A percentile compares a stretch with the other conserved stretches of the same genome.
Evolutionary conservation across 2,113 vertebrate genomes (phyloP).

Genomic region (Coptodon rendalli): DNA sequence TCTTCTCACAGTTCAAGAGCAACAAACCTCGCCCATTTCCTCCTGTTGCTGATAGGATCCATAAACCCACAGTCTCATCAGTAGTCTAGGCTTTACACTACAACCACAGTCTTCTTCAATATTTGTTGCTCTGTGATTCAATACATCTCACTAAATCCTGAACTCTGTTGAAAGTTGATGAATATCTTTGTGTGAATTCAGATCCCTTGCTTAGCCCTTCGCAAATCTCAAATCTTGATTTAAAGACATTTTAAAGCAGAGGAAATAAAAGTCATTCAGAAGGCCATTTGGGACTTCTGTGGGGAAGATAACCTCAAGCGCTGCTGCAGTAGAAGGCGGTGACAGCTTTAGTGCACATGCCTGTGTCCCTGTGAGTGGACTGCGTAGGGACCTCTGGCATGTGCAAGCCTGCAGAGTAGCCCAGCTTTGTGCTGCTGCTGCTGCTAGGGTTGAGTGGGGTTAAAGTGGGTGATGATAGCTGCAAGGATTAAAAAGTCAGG

Average conservation of each 20-base stretch:
- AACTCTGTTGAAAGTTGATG: neutral
- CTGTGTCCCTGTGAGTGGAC: conserved; percentile 51
- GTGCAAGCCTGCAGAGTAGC: conserved; percentile 43
- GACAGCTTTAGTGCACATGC: conserved; percentile 71
- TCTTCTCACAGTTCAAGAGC: conserved; percentile 46
- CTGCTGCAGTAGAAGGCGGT: conserved; percentile 48
- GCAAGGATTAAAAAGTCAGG: conserved; percentile 20
- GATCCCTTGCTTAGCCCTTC: neutral
- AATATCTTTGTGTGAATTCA: neutral
- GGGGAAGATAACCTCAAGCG: conserved; percentile 38
- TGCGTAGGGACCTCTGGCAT: conserved; percentile 56
- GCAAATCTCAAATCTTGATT: neutral
- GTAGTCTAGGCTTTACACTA: neutral
- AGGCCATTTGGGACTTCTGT: neutral
- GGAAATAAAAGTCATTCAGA: neutral
- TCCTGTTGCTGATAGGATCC: conserved; percentile 35
- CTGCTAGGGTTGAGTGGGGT: conserved; percentile 54
- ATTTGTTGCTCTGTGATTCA: neutral
- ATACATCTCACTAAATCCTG: neutral
- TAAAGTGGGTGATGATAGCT: conserved; percentile 65
- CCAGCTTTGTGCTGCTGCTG: conserved; percentile 18
- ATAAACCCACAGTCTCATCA: conserved; percentile 3
- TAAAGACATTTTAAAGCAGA: neutral
- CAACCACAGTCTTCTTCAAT: neutral
- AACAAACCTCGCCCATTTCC: conserved; percentile 45